A percentile compares a stretch with the other conserved stretches of the same genome.
These are phyloP conservation scores for Drosophila bunnanda DNA, from an alignment of 2,888 invertebrate species.

Conservation along the genomic window DNA sequence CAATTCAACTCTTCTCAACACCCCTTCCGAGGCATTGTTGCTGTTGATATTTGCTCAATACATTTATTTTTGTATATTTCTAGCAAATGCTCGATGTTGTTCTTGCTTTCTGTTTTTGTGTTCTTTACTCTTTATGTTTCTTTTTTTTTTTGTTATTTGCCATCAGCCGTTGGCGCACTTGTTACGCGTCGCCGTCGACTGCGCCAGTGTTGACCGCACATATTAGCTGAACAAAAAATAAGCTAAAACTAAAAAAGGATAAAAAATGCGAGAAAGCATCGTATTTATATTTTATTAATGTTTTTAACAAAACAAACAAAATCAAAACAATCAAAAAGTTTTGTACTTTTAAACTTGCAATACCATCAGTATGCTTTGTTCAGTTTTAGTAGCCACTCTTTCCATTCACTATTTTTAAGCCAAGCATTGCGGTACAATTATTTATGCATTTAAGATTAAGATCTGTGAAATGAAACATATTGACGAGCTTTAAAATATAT, in stretches of 20 bases:
- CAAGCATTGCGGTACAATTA: too few species aligned
- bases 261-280: not conserved
- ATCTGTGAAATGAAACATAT: too few species aligned
- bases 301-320: too few species aligned
- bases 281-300: not conserved
- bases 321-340: too few species aligned
- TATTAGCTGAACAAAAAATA: not conserved
- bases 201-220: conserved; percentile 1
- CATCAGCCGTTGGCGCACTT: conserved; percentile 62
- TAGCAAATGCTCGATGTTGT: conserved; percentile 26
- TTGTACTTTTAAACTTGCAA: too few species aligned
- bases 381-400: too few species aligned
- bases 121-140: conserved; percentile 8
- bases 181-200: conserved; percentile 60
- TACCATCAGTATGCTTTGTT: too few species aligned
- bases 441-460: too few species aligned
- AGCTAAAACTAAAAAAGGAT: too few species aligned
- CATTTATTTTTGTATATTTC: conserved; percentile 68
- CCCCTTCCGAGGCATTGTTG: conserved; percentile 12
- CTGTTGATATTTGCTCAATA: conserved; percentile 76
- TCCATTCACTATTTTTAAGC: too few species aligned
- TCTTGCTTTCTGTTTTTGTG: conserved; percentile 27
- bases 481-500: too few species aligned
- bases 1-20: conserved; percentile 3
- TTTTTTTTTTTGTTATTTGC: conserved; percentile 25